Evolutionary conservation across 2,113 vertebrate species (phyloP).

Genomic region (Gymnogyps californianus): DNA sequence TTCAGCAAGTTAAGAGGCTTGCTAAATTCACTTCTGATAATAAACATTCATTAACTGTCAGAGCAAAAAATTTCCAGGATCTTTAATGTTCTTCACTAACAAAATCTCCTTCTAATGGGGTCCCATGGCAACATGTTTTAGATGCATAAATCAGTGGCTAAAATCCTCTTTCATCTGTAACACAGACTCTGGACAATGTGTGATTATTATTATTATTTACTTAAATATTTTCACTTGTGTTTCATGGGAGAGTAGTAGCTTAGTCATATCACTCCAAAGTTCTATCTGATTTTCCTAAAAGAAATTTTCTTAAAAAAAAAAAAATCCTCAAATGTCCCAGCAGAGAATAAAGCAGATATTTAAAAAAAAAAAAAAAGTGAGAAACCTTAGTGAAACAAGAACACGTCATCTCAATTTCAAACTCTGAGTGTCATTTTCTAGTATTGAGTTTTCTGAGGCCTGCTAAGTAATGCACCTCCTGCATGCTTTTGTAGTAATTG

Average conservation of each 20-base stretch:
- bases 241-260: background rate
- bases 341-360: background rate
- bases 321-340: background rate
- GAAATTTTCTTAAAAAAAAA: background rate
- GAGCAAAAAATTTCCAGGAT: background rate
- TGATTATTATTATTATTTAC: background rate
- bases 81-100: background rate
- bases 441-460: background rate
- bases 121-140: background rate
- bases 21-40: background rate
- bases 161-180: background rate
- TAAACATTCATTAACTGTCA: background rate
- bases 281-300: background rate
- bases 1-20: background rate
- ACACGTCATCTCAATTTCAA: background rate
- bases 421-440: background rate
- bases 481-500: background rate
- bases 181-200: background rate
- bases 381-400: background rate
- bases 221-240: background rate
- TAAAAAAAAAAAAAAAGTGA: background rate
- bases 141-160: background rate
- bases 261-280: background rate
- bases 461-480: background rate
- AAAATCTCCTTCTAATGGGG: background rate